Evolutionary conservation across 2,797 vertebrate genomes (phyloP).

Genomic region (Silurus aristotelis): DNA sequence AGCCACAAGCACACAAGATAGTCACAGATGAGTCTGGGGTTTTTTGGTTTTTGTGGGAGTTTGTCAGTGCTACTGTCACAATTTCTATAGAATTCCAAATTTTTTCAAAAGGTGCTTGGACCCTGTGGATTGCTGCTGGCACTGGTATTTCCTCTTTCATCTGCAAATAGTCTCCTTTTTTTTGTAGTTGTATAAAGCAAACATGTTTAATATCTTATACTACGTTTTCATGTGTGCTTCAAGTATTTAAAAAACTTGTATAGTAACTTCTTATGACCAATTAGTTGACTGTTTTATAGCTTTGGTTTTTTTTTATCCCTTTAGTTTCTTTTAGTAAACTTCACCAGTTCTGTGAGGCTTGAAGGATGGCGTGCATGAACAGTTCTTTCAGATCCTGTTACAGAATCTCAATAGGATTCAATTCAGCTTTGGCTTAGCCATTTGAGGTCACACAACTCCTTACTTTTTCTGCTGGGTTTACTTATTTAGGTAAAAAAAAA

Average conservation of each 20-base stretch:
- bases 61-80: background rate
- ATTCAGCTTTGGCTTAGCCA: background rate
- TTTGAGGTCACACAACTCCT: background rate
- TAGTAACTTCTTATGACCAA: background rate
- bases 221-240: background rate
- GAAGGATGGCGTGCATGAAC: background rate
- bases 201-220: background rate
- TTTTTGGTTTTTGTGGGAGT: background rate
- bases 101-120: background rate
- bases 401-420: slow-evolving; percentile 13
- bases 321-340: background rate
- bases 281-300: background rate
- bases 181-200: background rate
- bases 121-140: background rate
- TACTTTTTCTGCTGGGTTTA: background rate
- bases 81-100: background rate
- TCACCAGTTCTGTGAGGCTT: slow-evolving; percentile 17
- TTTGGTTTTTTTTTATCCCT: background rate
- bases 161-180: background rate
- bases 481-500: background rate
- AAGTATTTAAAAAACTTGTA: too few relatives aligned
- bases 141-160: background rate
- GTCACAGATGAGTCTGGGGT: background rate
- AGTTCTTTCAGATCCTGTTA: slow-evolving; percentile 35
- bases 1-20: too few relatives aligned